Conservation (phyloP, 2,797 vertebrate species). For the Oryzias sinensis region DNA sequence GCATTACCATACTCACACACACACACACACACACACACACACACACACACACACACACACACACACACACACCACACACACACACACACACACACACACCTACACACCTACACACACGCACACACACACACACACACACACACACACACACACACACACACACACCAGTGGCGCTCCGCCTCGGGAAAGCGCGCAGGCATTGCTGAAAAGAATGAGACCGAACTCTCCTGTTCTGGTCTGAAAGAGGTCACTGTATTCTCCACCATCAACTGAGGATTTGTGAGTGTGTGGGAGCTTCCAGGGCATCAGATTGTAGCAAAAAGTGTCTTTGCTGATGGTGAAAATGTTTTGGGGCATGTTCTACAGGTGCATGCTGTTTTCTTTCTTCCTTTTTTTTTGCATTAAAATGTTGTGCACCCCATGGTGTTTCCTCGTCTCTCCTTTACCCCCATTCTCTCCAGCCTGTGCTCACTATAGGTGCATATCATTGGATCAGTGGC, state of each 20-base stretch:
- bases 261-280: constrained; percentile 24
- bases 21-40: constrained; percentile 24
- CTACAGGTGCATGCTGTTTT: constrained; percentile 41
- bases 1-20: constrained; percentile 60
- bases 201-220: constrained; percentile 59
- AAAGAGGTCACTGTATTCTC: constrained; percentile 68
- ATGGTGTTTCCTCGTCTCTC: constrained; percentile 3
- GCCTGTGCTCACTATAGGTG: constrained; percentile 53
- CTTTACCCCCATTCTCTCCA: constrained; percentile 13
- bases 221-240: constrained; percentile 56
- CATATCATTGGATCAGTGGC: constrained; percentile 76
- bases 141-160: constrained; percentile 24
- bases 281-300: constrained; percentile 2
- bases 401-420: constrained; percentile 16
- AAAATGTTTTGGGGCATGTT: constrained; percentile 8
- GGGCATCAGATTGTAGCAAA: constrained; percentile 1
- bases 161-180: constrained; percentile 23
- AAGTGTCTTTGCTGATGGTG: constrained; percentile 3
- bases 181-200: constrained; percentile 44
- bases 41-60: constrained; percentile 25
- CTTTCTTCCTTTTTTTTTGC: too few relatives aligned
- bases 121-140: constrained; percentile 23
- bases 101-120: constrained; percentile 22
- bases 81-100: constrained; percentile 23
- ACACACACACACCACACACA: constrained; percentile 23